These are phyloP conservation scores for Plusia festucae DNA, from an alignment of 2,888 invertebrate species.

Conservation along the genomic window DNA sequence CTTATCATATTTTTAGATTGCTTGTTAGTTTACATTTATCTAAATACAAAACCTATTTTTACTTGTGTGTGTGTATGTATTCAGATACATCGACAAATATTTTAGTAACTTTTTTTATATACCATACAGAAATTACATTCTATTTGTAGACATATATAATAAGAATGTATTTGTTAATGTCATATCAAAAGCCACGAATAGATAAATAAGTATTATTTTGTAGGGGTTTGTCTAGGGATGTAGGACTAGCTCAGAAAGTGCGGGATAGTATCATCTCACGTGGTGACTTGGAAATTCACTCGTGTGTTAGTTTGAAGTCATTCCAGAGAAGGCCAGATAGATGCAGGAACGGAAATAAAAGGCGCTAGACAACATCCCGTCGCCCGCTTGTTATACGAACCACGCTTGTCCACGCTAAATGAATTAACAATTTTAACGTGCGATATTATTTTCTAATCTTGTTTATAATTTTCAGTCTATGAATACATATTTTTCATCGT, in stretches of 20 bases:
- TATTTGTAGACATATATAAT: not conserved
- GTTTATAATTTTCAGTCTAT: not conserved
- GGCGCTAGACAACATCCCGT: slow-evolving; percentile 29
- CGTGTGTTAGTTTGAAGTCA: slow-evolving; percentile 52
- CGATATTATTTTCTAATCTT: not conserved
- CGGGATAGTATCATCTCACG: slow-evolving; percentile 28
- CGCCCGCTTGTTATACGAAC: slow-evolving; percentile 44
- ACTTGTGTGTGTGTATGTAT: slow-evolving; percentile 5
- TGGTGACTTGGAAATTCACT: slow-evolving; percentile 35
- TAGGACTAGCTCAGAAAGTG: slow-evolving; percentile 30
- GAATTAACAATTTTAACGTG: slow-evolving; percentile 10
- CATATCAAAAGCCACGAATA: slow-evolving; percentile 14
- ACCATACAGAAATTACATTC: not conserved
- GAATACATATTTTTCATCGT: not conserved
- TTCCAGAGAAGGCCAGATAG: slow-evolving; percentile 51
- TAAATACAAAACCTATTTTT: not conserved
- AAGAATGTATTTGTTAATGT: not conserved
- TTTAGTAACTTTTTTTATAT: slow-evolving; percentile 1
- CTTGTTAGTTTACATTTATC: not conserved
- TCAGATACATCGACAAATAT: not conserved
- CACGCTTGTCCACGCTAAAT: slow-evolving; percentile 17
- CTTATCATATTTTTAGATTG: too few relatives aligned
- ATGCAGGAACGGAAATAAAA: slow-evolving; percentile 43
- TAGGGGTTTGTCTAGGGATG: slow-evolving; percentile 14
- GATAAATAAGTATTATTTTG: slow-evolving; percentile 13